Evolutionary conservation across 2,113 vertebrate species (phyloP), one percentile per base, ranked within the genome.

Genomic region (Antidorcas marsupialis): DNA sequence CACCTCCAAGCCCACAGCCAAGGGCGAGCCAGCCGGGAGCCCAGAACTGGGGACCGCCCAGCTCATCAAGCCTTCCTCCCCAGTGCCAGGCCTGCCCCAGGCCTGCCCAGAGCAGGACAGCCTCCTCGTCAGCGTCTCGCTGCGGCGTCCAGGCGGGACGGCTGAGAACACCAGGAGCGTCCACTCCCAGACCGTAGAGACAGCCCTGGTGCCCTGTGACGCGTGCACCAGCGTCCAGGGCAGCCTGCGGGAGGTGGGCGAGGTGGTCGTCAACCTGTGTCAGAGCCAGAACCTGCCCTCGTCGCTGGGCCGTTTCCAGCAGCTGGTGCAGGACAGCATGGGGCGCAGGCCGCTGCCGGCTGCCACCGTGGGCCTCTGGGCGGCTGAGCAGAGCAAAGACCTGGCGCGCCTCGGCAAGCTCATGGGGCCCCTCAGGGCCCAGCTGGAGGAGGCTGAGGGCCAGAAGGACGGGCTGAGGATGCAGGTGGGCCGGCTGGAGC

Each of bases 231-330:
- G 98, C 0, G 97, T 99, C 33, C 99, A 99, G 97, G 97, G 98
- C 16, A 97, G 98, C 95, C 98, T 99, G 87, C 97, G 23, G 16
- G 98, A 99, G 95, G 99, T 99, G 1, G 99, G 99, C 92, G 98
- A 97, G 33, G 98, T 98, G 93, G 96, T 99, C 87, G 96, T 99
- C 55, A 95, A 98, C 85, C 96, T 99, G 93, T 99, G 99, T 97
- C 98, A 96, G 97, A 99, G 98, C 89, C 99, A 99, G 97, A 99
- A 99, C 94, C 98, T 99, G 97, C 99, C 99, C 57, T 99, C 99
- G 0, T 99, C 99, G 36, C 98, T 99, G 39, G 97, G 98, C 98
- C 98, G 94, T 45, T 99, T 99, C 84, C 98, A 99, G 91, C 98
- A 96, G 53, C 98, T 97, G 57, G 97, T 99, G 62, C 98, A 98